These are phyloP conservation scores for Poicephalus gulielmi DNA, from an alignment of 2,113 vertebrate species.

Conservation along the genomic window DNA sequence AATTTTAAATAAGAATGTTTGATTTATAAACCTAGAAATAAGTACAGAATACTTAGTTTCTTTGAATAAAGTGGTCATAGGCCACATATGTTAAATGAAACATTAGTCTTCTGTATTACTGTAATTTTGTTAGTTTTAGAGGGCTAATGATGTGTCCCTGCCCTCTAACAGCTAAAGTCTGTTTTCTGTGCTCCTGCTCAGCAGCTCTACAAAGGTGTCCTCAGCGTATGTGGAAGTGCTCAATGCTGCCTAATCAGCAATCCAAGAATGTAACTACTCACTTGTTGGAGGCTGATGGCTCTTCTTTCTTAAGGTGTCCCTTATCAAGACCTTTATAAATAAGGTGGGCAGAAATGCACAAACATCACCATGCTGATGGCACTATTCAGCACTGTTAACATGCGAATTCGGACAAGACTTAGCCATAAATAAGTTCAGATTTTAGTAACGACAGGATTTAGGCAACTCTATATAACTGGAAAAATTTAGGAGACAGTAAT, in stretches of 20 bases:
- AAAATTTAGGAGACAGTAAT: not conserved
- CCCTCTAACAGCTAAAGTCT: not conserved
- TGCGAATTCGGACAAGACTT: not conserved
- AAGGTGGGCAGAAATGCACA: not conserved
- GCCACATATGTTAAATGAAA: not conserved
- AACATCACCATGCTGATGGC: not conserved
- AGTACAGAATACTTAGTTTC: not conserved
- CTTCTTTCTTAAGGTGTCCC: not conserved
- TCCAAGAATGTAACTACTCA: fast-evolving
- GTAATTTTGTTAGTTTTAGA: not conserved
- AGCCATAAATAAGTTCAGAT: not conserved
- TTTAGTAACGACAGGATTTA: not conserved
- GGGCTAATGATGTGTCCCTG: too few species aligned
- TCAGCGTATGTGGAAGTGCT: not conserved
- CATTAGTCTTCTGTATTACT: not conserved
- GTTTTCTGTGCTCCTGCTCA: not conserved
- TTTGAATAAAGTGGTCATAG: not conserved
- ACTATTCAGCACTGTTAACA: not conserved
- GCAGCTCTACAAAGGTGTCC: not conserved
- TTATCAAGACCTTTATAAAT: not conserved
- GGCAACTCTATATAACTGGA: not conserved
- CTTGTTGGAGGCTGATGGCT: not conserved
- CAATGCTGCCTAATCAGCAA: not conserved
- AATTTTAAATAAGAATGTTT: not conserved
- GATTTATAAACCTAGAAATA: not conserved